phyloP scores from a whole-genome alignment of 2,113 vertebrate genomes.

The Syrmaticus mikado region DNA sequence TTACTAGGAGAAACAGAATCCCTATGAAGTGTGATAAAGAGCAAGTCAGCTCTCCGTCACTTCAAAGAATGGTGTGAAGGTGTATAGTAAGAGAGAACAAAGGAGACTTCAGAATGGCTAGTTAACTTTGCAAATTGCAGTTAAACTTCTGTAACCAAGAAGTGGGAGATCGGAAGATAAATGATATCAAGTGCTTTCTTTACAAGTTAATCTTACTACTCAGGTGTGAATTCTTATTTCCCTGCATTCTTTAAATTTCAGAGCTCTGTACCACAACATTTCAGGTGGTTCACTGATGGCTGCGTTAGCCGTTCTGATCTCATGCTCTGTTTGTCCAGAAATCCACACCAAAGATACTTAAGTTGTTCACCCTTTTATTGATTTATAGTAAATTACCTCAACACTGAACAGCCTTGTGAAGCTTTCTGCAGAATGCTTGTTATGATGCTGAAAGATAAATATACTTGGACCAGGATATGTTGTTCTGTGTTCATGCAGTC shows the following conservation, averaged over 20 bases:
- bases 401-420: background rate
- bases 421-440: background rate
- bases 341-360: background rate
- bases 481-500: background rate
- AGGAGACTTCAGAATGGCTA: background rate
- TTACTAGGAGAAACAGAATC: background rate
- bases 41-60: accelerated
- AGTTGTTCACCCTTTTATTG: background rate
- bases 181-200: background rate
- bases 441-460: background rate
- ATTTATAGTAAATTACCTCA: background rate
- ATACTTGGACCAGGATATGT: background rate
- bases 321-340: background rate
- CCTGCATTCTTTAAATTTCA: background rate
- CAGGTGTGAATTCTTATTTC: background rate
- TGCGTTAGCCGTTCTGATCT: background rate
- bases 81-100: background rate
- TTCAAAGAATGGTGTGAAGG: background rate
- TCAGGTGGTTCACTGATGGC: background rate
- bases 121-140: background rate
- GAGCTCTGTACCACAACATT: background rate
- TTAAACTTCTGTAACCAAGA: background rate
- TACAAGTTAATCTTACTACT: background rate
- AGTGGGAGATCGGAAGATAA: slow-evolving; percentile 3
- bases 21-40: background rate